Evolutionary conservation across 2,797 vertebrate species (phyloP), one percentile per base, ranked within the genome.

Genomic region (Poecilia picta): DNA sequence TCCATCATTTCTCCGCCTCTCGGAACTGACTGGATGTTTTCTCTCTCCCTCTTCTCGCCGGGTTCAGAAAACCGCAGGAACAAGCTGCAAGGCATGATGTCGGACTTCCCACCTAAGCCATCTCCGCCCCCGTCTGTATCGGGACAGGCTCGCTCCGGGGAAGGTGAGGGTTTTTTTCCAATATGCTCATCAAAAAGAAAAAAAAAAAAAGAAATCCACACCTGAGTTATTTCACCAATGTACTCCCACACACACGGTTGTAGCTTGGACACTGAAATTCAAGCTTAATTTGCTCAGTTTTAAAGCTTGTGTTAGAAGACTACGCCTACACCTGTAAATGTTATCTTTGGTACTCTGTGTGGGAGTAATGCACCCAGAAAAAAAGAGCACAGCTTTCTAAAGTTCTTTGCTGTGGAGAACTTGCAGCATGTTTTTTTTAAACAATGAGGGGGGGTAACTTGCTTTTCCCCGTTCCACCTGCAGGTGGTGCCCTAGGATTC

Each of bases 31-130:
- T 84, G 91, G 89, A 87, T 93, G 85, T 94, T 90, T 89, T 93
- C 82, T 93, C 66, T 94, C 72, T 94, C 86, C 93, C 89, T 93
- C 89, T 89, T 92, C 87, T 87, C 85, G 89, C 71, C 51, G 89
- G 90, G 89, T 85, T 91, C 93, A 97, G 97, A 97, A 89, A 97
- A 96, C 91, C 96, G 94, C 89, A 96, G 96, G 87, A 97, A 97
- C 93, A 97, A 97, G 92, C 94, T 97, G 81, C 97, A 97, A 94
- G 97, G 96, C 47, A 96, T 97, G 90, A 95, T 98, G 93, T 96
- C 97, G 1, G 97, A 98, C 89, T 97, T 97, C 81, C 95, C 97
- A 53, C 92, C 96, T 4, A 97, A 97, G 94, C 93, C 96, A 43
- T 90, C 95, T 2, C 90, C 95, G 1, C 94, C 96, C 0, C 94